phyloP scores from a whole-genome alignment of 2,113 vertebrate genomes.

The Corydoras sp. region DNA sequence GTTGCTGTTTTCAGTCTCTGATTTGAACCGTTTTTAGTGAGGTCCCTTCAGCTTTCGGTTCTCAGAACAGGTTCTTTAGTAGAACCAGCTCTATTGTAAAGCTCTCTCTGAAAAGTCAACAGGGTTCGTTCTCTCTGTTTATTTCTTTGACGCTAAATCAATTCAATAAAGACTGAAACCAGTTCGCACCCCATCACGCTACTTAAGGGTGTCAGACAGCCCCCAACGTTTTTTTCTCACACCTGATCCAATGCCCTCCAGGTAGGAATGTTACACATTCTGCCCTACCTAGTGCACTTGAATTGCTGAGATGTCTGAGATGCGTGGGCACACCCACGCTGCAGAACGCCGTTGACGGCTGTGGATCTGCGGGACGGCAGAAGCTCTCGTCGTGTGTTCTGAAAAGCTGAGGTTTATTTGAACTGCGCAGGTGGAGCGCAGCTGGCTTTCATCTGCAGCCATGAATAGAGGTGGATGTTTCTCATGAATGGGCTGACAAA shows the following conservation, averaged over 20 bases:
- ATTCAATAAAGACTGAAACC: not conserved
- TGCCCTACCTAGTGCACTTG: not conserved
- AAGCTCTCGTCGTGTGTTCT: not conserved
- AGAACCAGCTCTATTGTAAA: too few species aligned
- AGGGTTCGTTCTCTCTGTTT: too few species aligned
- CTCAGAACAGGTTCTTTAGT: too few species aligned
- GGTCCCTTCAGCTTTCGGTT: too few species aligned
- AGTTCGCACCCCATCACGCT: not conserved
- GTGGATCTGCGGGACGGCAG: not conserved
- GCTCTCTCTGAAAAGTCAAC: too few species aligned
- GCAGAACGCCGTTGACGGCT: not conserved
- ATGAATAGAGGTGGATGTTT: constrained; percentile 18
- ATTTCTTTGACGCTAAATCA: not conserved
- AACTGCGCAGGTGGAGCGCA: constrained; percentile 2
- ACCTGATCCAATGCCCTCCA: not conserved
- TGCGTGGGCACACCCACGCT: not conserved
- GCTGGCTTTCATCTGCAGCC: constrained; percentile 8
- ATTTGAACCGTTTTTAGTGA: too few species aligned
- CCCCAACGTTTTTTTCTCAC: not conserved
- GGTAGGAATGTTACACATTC: not conserved
- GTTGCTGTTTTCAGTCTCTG: too few species aligned
- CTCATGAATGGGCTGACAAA: constrained; percentile 14
- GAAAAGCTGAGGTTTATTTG: constrained; percentile 12
- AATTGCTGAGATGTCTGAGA: not conserved
- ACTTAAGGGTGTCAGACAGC: not conserved